phyloP scores from a whole-genome alignment of 2,797 vertebrate species.

The Molossus molossus region DNA sequence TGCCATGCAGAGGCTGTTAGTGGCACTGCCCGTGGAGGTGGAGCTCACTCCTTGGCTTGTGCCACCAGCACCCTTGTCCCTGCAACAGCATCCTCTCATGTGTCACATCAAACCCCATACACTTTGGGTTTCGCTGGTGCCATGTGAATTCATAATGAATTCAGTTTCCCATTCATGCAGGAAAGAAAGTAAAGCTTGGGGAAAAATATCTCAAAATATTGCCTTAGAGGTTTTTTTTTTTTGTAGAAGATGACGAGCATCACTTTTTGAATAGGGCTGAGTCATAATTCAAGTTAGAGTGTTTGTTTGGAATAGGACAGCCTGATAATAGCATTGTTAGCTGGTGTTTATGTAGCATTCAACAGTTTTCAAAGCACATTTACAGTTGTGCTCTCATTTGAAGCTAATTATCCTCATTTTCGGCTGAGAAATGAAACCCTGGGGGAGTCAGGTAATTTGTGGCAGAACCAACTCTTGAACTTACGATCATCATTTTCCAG shows the following conservation, averaged over 20 bases:
- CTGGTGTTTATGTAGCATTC: neutral
- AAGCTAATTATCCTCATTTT: conserved; percentile 23
- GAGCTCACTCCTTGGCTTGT: neutral
- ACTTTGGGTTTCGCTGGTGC: conserved; percentile 50
- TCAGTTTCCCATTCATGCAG: conserved; percentile 62
- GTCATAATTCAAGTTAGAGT: neutral
- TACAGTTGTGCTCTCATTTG: neutral
- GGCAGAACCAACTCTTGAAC: neutral
- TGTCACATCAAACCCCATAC: conserved; percentile 66
- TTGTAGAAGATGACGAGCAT: conserved; percentile 26
- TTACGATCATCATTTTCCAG: neutral
- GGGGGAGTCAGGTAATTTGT: neutral
- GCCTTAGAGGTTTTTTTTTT: conserved; percentile 5
- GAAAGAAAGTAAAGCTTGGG: conserved; percentile 50
- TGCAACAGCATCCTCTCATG: conserved; percentile 41
- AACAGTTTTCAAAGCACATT: neutral
- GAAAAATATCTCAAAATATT: neutral
- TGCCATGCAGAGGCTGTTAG: neutral
- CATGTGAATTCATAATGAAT: conserved; percentile 67
- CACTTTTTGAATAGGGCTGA: neutral
- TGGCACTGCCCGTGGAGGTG: neutral
- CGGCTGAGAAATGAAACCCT: neutral
- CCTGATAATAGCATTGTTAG: neutral
- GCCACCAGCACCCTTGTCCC: neutral
- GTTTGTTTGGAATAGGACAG: neutral